Evolutionary conservation across 2,888 invertebrate species (phyloP).

Genomic region (Amblyjoppa fuscipennis): DNA sequence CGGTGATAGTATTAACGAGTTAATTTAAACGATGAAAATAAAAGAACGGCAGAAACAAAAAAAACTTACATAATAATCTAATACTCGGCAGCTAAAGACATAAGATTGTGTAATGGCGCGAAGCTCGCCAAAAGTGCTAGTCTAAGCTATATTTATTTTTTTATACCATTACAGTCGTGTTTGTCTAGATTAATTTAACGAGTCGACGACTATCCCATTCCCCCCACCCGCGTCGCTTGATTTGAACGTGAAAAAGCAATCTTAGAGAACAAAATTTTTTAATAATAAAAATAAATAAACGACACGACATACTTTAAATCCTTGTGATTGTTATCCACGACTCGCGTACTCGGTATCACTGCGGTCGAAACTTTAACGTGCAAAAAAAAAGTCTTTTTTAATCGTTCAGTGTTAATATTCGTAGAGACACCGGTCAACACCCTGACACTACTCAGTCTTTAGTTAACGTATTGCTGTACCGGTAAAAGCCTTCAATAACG

Average conservation of each 20-base stretch:
- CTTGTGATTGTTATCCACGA: not conserved
- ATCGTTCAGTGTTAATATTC: slow-evolving; percentile 16
- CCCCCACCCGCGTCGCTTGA: not conserved
- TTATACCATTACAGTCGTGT: slow-evolving; percentile 71
- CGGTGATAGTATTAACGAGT: slow-evolving; percentile 77
- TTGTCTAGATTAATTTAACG: slow-evolving; percentile 75
- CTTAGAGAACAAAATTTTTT: slow-evolving; percentile 7
- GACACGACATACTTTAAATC: slow-evolving; percentile 20
- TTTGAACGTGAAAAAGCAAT: not conserved
- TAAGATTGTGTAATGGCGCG: slow-evolving; percentile 70
- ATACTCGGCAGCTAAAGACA: slow-evolving; percentile 81
- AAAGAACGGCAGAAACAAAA: slow-evolving; percentile 10
- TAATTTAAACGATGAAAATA: slow-evolving; percentile 34
- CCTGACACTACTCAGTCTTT: slow-evolving; percentile 1
- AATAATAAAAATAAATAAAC: slow-evolving; percentile 8
- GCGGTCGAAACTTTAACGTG: slow-evolving; percentile 6
- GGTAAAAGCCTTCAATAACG: slow-evolving; percentile 13
- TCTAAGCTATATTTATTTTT: slow-evolving; percentile 84
- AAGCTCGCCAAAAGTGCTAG: slow-evolving; percentile 82
- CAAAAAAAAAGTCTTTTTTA: slow-evolving; percentile 4
- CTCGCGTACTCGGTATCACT: slow-evolving; percentile 2
- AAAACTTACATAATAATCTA: slow-evolving; percentile 74
- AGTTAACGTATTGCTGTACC: slow-evolving; percentile 16
- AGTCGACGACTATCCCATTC: slow-evolving; percentile 69
- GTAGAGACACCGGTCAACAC: slow-evolving; percentile 26